A percentile compares a stretch with the other conserved stretches of the same genome.
Evolutionary conservation across 2,113 vertebrate species (phyloP).

Genomic region (Colius striatus): DNA sequence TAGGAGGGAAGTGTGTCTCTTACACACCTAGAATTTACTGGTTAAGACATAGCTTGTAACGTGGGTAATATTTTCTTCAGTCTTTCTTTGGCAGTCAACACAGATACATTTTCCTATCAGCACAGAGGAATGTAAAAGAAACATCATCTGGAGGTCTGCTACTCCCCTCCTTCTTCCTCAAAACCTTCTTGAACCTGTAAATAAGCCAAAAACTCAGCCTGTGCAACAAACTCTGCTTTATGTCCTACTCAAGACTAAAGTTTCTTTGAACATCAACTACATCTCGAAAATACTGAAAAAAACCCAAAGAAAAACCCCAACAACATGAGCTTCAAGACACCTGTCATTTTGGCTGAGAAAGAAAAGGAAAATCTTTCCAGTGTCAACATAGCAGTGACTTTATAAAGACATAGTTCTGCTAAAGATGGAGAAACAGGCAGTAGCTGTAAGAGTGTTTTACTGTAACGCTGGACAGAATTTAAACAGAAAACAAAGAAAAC

Average conservation of each 20-base stretch:
- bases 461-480: neutral
- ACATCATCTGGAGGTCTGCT: neutral
- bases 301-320: too few relatives aligned
- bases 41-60: neutral
- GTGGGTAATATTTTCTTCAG: neutral
- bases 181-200: neutral
- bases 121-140: neutral
- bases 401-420: neutral
- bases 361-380: neutral
- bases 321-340: neutral
- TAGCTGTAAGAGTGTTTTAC: neutral
- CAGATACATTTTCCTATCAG: neutral
- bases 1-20: neutral
- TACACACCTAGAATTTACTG: neutral
- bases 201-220: neutral
- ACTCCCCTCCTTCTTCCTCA: neutral
- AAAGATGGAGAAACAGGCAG: neutral
- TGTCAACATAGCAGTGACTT: neutral
- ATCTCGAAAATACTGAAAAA: neutral
- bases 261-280: neutral
- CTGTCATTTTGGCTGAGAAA: neutral
- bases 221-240: neutral
- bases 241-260: neutral
- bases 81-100: neutral
- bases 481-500: neutral